Base-by-base conservation (phyloP, 2,113 vertebrate species). In the Dendrocopos noguchii region DNA sequence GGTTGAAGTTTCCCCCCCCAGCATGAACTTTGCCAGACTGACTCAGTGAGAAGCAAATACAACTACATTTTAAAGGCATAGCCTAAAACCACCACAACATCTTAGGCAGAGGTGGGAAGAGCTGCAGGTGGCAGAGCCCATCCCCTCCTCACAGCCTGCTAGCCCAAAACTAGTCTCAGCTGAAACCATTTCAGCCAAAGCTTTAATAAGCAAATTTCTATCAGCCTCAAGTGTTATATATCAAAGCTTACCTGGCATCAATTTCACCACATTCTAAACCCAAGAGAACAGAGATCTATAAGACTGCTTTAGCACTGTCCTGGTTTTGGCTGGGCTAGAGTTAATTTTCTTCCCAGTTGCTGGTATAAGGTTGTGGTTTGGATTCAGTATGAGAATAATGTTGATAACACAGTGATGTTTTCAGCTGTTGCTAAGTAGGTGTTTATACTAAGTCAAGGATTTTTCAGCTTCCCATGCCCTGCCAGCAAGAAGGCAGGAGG, bases 231-330 rank as follows among this genome's bases (percentile, higher is more conserved):
- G 70, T 53, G 60, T 11, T 82, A 77, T 59, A 34, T 53, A 94
- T 47, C 71, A 20, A 3, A 95, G 80, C 93, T 93, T 85, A 77
- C 79, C 89, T 72, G 74, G 64, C 94, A 96, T 80, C 80, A 92
- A 91, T 88, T 94, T 87, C 76, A 78, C 84, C 76, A 72, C 55
- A 46, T 82, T 93, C 95, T 84, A 78, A 96, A 80, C 71, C 53
- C 77, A 91, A 87, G 88, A 88, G 68, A 95, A 85, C 22, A 74
- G 60, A 66, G 83, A 93, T 95, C 93, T 81, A 86, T 65, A 97
- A 77, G 84, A 59, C 50, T 71, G 56, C 83, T 95, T 93, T 94
- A 90, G 84, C 68, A 33, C 11, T 50, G 31, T 17, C 29, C 66
- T 25, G 31, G 66, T 24, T 67, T 46, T 24, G 31, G 66, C 33